These are phyloP conservation scores for Ctenoplectra terminalis DNA, from an alignment of 1,140 invertebrate genomes.

Conservation along the genomic window DNA sequence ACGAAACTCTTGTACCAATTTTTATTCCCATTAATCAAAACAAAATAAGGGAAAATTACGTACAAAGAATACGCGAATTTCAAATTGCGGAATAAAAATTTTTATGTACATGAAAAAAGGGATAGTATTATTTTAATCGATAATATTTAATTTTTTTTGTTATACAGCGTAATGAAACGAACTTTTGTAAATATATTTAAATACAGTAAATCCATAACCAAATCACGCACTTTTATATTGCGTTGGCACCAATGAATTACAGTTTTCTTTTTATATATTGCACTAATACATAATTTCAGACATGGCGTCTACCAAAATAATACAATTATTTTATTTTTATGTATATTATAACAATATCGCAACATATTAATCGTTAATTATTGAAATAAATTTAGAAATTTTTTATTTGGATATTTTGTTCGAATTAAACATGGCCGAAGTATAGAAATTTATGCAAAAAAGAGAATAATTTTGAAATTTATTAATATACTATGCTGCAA, in stretches of 20 bases:
- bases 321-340: neutral
- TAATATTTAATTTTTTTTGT: slow-evolving; percentile 26
- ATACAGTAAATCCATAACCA: slow-evolving; percentile 25
- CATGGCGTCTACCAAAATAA: neutral
- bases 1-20: neutral
- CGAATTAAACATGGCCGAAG: neutral
- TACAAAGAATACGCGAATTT: slow-evolving; percentile 14
- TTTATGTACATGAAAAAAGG: neutral
- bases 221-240: slow-evolving; percentile 9
- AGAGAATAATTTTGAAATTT: neutral
- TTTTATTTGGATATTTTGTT: neutral
- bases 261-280: neutral
- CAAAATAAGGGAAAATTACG: neutral
- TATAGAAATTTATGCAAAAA: neutral
- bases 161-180: slow-evolving; percentile 15
- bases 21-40: slow-evolving; percentile 9
- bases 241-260: slow-evolving; percentile 4
- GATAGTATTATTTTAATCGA: slow-evolving; percentile 21
- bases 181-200: slow-evolving; percentile 41
- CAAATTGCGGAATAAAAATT: neutral
- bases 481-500: neutral
- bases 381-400: neutral
- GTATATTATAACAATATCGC: neutral
- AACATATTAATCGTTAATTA: neutral
- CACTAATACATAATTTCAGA: neutral